Evolutionary conservation across 2,113 vertebrate species (phyloP), one percentile per base, ranked within the genome.

Genomic region (Brienomyrus brachyistius): DNA sequence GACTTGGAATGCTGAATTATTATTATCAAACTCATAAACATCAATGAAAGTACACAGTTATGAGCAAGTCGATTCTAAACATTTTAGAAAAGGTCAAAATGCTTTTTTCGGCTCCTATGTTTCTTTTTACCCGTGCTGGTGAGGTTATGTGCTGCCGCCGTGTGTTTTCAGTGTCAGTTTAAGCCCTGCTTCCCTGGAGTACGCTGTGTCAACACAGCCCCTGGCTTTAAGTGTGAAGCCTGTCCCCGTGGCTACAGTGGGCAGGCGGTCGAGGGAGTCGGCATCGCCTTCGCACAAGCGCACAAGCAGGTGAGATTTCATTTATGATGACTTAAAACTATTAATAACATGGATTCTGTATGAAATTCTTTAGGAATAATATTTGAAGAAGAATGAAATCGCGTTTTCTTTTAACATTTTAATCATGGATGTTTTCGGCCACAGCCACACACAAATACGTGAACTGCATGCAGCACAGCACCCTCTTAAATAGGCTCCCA

Each of bases 111-210:
- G 40, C 9, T 21, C 48, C 82, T 5, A 0, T 11, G 40, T 84
- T 3, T 9, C 40, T 11, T 23, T 31, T 35, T 1, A 11, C 31
- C 9, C 45, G 13, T 48, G 77, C 23, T 23, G 11, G 50, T 27
- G 35, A 83, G 74, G 52, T 85, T 15, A 62, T 1, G 2, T 23
- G 45, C 56, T 19, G 19, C 35, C 0, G 88, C 88, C 84, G 66
- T 90, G 35, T 77, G 51, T 83, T 90, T 93, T 47, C 93, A 99
- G 98, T 99, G 98, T 91, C 98, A 95, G 93, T 97, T 98, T 92
- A 97, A 94, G 93, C 98, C 98, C 77, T 99, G 98, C 94, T 99
- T 97, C 92, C 97, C 97, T 0, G 98, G 98, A 21, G 98, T 99
- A 88, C 97, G 95, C 91, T 99, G 98, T 4, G 94, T 99, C 90